phyloP scores from a whole-genome alignment of 2,113 vertebrate genomes.

The Pedetes capensis region DNA sequence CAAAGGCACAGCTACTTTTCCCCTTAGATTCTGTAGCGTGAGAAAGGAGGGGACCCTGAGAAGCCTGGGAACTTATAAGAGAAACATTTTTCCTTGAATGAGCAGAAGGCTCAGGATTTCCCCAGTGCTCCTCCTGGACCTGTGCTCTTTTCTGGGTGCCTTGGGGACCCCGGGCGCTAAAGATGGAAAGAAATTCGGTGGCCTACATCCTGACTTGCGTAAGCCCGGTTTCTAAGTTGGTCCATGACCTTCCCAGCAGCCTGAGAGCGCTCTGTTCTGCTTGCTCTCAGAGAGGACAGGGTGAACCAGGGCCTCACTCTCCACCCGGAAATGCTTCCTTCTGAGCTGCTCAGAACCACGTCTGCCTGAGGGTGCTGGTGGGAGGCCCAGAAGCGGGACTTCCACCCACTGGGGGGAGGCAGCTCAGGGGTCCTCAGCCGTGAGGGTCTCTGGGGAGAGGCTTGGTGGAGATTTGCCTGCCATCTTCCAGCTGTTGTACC shows the following conservation, averaged over 20 bases:
- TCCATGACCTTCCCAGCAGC: slow-evolving; percentile 4
- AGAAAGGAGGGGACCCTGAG: background rate
- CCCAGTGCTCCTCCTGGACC: background rate
- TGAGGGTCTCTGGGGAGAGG: background rate
- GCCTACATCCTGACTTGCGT: slow-evolving; percentile 59
- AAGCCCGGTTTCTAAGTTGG: slow-evolving; percentile 56
- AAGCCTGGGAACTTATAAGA: background rate
- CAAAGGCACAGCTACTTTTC: background rate
- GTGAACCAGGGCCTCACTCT: background rate
- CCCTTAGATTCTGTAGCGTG: background rate
- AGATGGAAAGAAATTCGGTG: slow-evolving; percentile 38
- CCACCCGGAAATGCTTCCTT: background rate
- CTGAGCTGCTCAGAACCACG: rapidly evolving
- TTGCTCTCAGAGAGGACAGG: background rate
- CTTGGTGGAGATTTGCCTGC: background rate
- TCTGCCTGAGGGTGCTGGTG: background rate
- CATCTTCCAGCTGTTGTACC: too few relatives aligned
- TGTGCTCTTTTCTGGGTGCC: slow-evolving; percentile 51
- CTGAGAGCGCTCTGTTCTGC: background rate
- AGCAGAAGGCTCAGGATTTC: background rate
- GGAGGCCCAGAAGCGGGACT: background rate
- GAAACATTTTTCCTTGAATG: background rate
- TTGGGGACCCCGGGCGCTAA: slow-evolving; percentile 45
- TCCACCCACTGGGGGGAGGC: background rate
- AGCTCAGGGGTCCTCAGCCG: background rate